A percentile compares a stretch with the other conserved stretches of the same genome.
Evolutionary conservation across 2,113 vertebrate genomes (phyloP).

Genomic region (Empidonax alnorum): DNA sequence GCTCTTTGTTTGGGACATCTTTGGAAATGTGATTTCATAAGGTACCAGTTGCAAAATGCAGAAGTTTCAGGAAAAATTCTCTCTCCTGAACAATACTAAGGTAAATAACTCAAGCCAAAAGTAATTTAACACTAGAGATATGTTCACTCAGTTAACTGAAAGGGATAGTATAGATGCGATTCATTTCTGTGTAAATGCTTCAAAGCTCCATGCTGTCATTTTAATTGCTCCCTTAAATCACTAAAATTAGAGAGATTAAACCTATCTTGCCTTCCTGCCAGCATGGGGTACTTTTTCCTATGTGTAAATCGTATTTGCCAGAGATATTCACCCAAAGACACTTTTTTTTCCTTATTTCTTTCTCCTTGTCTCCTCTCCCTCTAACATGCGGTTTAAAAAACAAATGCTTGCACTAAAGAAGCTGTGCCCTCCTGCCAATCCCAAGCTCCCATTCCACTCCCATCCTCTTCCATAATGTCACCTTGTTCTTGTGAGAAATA

Average conservation of each 20-base stretch:
- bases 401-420: background rate
- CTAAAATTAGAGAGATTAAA: background rate
- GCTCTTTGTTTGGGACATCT: background rate
- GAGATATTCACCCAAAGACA: slow-evolving; percentile 10
- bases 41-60: background rate
- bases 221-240: background rate
- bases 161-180: background rate
- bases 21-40: background rate
- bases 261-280: background rate
- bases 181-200: background rate
- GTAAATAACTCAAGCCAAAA: background rate
- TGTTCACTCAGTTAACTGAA: background rate
- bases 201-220: background rate
- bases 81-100: background rate
- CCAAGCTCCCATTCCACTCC: slow-evolving; percentile 33
- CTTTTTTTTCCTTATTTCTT: background rate
- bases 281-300: background rate
- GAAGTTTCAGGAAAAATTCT: background rate
- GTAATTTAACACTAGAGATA: background rate
- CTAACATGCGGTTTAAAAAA: background rate
- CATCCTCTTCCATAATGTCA: slow-evolving; percentile 13
- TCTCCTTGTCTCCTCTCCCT: slow-evolving; percentile 1
- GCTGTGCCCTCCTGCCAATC: slow-evolving; percentile 12
- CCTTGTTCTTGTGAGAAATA: slow-evolving; percentile 38
- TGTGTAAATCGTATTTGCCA: background rate